These are phyloP conservation scores for Synergus laeviventris DNA, from an alignment of 2,888 invertebrate genomes.

Conservation along the genomic window DNA sequence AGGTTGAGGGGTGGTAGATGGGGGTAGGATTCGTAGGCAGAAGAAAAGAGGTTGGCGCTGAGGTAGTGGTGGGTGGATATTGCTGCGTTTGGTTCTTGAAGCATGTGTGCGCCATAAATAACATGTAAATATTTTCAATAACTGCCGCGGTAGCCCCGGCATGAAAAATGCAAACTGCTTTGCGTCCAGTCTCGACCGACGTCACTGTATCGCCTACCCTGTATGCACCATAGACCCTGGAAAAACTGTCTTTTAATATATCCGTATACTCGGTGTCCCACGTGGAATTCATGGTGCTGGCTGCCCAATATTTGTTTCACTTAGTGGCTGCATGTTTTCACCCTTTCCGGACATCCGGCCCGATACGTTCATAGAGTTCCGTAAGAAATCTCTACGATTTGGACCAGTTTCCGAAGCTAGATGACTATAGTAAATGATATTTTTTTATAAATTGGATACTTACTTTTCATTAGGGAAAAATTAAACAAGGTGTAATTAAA, in stretches of 20 bases:
- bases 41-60: constrained; percentile 45
- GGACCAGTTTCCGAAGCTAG: no score
- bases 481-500: no score
- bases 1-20: constrained; percentile 38
- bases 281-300: constrained; percentile 66
- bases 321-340: constrained; percentile 50
- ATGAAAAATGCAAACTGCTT: constrained; percentile 74
- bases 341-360: constrained; percentile 37
- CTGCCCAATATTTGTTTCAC: constrained; percentile 69
- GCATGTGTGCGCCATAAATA: constrained; percentile 73
- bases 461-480: no score
- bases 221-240: constrained; percentile 46
- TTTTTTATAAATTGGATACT: no score
- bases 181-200: constrained; percentile 62
- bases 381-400: not conserved
- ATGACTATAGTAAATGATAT: no score
- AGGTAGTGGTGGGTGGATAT: constrained; percentile 55
- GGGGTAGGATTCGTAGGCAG: constrained; percentile 47
- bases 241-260: constrained; percentile 68
- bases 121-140: constrained; percentile 75
- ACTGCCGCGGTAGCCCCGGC: constrained; percentile 67
- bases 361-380: constrained; percentile 39
- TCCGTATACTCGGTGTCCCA: constrained; percentile 63
- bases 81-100: constrained; percentile 65
- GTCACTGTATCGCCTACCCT: constrained; percentile 49